phyloP scores from a whole-genome alignment of 64 coral and sea anemone genomes.

The Actinia equina region DNA sequence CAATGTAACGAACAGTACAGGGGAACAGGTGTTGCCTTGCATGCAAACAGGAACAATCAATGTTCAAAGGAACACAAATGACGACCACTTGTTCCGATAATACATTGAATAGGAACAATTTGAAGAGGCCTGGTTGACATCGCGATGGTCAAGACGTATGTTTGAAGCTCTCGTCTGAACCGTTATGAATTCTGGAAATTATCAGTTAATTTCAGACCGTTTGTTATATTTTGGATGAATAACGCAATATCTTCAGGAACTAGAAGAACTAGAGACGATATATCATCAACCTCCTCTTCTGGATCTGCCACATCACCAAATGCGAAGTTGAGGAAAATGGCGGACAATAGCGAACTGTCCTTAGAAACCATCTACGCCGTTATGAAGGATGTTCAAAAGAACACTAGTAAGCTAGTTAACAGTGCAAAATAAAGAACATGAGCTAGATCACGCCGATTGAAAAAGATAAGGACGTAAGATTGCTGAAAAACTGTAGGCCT shows the following conservation, averaged over 20 bases:
- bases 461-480: not conserved
- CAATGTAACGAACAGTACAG: too few relatives aligned
- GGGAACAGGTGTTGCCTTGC: too few relatives aligned
- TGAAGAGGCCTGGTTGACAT: not conserved
- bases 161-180: not conserved
- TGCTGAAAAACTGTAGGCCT: not conserved
- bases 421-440: too few relatives aligned
- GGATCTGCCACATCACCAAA: not conserved
- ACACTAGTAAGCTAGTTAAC: not conserved
- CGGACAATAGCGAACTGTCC: not conserved
- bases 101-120: too few relatives aligned
- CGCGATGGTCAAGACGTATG: not conserved
- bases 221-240: not conserved
- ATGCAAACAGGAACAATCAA: too few relatives aligned
- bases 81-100: too few relatives aligned
- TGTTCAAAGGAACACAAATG: too few relatives aligned
- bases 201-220: not conserved
- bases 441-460: not conserved
- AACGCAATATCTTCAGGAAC: not conserved
- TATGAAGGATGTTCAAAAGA: not conserved
- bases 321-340: not conserved
- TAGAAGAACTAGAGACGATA: not conserved
- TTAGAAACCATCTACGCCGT: not conserved
- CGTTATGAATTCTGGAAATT: not conserved
- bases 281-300: not conserved